Conservation (phyloP, 2,888 invertebrate genomes). For the Stenchaetothrips biformis region DNA sequence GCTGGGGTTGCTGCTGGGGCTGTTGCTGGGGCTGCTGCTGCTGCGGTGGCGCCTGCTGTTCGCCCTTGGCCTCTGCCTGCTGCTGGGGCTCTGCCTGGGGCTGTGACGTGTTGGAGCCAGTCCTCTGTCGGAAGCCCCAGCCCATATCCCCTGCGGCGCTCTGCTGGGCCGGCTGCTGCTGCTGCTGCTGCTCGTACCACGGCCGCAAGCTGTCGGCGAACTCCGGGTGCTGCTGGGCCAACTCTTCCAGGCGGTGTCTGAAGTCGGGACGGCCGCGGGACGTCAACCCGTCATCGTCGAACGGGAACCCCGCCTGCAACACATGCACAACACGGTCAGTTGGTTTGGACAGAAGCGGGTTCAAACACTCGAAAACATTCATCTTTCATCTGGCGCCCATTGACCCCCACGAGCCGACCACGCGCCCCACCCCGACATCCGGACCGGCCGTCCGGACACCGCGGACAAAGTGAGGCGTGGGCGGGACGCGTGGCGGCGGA, state of each 20-base stretch:
- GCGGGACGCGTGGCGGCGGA: not conserved
- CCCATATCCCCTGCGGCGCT: conserved; percentile 46
- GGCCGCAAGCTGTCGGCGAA: conserved; percentile 63
- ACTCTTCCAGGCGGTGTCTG: conserved; percentile 58
- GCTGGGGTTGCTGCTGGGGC: conserved; percentile 34
- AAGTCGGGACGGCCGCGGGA: conserved; percentile 49
- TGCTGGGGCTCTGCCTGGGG: conserved; percentile 42
- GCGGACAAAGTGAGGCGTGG: not conserved
- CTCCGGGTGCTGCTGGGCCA: conserved; percentile 68
- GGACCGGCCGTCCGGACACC: not conserved
- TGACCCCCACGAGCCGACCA: not conserved
- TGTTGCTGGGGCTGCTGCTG: conserved; percentile 33
- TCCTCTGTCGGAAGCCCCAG: conserved; percentile 42
- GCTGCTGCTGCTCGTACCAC: conserved; percentile 39
- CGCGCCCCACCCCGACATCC: not conserved
- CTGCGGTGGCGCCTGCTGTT: conserved; percentile 39
- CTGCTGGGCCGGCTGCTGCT: conserved; percentile 46
- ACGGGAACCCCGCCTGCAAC: conserved; percentile 56
- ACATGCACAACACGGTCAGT: not conserved
- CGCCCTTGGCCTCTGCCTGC: conserved; percentile 39
- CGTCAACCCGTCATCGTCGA: conserved; percentile 58
- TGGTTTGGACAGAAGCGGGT: not conserved
- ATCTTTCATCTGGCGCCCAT: not conserved
- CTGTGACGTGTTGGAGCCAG: conserved; percentile 40
- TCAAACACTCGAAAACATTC: not conserved